Evolutionary conservation across 1,140 invertebrate species (phyloP), one percentile per base, ranked within the genome.

Genomic region (Bilobella aurantiaca): DNA sequence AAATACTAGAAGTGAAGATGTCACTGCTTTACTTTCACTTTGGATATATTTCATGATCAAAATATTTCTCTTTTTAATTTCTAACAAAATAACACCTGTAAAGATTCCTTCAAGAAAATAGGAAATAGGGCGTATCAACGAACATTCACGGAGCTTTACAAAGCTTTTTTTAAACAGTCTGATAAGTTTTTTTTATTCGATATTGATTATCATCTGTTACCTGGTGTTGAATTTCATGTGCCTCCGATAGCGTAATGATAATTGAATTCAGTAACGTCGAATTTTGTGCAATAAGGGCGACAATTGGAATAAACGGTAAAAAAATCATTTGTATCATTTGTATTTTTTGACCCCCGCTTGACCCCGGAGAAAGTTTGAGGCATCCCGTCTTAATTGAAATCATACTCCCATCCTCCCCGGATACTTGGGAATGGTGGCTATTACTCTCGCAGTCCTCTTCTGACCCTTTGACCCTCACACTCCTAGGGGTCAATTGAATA

Each of bases 231-330:
- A 75, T 76, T 60, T 70, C 70, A 14, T 62, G 61, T 21, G 74
- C 72, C 65, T 73, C 72, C 14, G 65, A 46, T 47, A 73, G 64
- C 21, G 67, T 58, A 3, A 29, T 31, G 12, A 73, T 67, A 75
- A 75, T 73, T 27, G 42, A 67, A n/a, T 65, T 66, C 70, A 79
- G 75, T 21, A 69, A 64, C 56, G 71, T 75, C 49, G 77, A 80
- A 70, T 82, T 79, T 62, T 79, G 77, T 23, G 75, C 66, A n/a
- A 79, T 74, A 18, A 79, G 73, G 2, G 75, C 76, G 12, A 73
- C 70, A 30, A 78, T 77, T 12, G 77, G 78, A 31, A 79, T 75
- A 68, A 79, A 78, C 1, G 76, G 76, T 5, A 79, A 66, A 3
- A 75, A 12, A 28, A 79, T 79, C 76, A 78, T 78, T 63, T 58